A percentile compares a stretch with the other conserved stretches of the same genome.
Conservation (phyloP, 1,140 invertebrate species). For the Neodiprion lecontei region DNA sequence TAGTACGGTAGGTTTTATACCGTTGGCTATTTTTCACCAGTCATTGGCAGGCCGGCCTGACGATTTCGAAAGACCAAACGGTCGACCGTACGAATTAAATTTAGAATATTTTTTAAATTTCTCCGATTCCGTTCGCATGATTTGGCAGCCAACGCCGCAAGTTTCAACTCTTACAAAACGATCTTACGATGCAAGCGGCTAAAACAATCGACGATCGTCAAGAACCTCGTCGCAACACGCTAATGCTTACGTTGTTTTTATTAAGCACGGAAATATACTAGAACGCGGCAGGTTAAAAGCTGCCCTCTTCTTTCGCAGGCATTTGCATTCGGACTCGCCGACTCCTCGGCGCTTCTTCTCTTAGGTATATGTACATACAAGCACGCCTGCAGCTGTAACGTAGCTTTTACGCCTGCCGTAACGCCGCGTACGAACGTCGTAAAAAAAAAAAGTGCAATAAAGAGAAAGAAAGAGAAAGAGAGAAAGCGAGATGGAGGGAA, state of each 20-base stretch:
- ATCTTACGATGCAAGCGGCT: slow-evolving; percentile 34
- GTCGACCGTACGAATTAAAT: slow-evolving; percentile 50
- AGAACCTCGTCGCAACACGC: slow-evolving; percentile 28
- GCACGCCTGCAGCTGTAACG: too few relatives aligned
- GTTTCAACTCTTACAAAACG: slow-evolving; percentile 12
- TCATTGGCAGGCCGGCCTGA: slow-evolving; percentile 54
- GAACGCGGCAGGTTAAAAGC: slow-evolving; percentile 10
- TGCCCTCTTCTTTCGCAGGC: slow-evolving; percentile 21
- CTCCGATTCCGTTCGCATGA: slow-evolving; percentile 59
- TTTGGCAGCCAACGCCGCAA: slow-evolving; percentile 47
- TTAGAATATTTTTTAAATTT: slow-evolving; percentile 66
- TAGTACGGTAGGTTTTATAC: neutral
- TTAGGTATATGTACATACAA: too few relatives aligned
- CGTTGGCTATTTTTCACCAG: slow-evolving; percentile 58
- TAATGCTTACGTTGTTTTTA: slow-evolving; percentile 2
- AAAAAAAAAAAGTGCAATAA: neutral
- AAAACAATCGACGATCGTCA: slow-evolving; percentile 49
- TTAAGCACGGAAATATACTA: slow-evolving; percentile 5
- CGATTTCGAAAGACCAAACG: slow-evolving; percentile 55
- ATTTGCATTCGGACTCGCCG: slow-evolving; percentile 27
- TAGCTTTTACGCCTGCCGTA: too few relatives aligned
- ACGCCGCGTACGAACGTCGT: neutral
- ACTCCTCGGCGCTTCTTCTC: neutral
- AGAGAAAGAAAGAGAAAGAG: slow-evolving; percentile 20
- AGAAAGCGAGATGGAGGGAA: slow-evolving; percentile 21